These are phyloP conservation scores for Octodon degus DNA, from an alignment of 2,113 vertebrate genomes.

Conservation along the genomic window DNA sequence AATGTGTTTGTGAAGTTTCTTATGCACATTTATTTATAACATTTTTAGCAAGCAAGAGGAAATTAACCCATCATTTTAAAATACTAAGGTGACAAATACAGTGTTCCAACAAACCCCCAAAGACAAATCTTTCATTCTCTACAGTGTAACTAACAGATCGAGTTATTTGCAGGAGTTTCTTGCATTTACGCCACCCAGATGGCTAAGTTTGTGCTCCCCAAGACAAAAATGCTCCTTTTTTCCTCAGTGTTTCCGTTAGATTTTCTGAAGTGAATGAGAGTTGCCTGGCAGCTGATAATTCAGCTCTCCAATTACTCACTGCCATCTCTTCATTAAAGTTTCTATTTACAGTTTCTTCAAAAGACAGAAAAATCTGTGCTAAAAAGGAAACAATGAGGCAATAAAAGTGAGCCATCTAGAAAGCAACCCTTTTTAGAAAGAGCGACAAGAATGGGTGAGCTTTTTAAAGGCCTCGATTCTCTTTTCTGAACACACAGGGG, in stretches of 20 bases:
- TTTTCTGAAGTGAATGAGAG: slow-evolving; percentile 76
- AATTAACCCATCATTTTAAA: neutral
- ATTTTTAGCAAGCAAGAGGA: slow-evolving; percentile 27
- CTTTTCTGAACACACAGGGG: slow-evolving; percentile 33
- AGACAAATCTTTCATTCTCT: slow-evolving; percentile 1
- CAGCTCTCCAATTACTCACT: slow-evolving; percentile 72
- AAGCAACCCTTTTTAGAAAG: slow-evolving; percentile 64
- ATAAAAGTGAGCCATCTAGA: slow-evolving; percentile 70
- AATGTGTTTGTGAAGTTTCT: neutral
- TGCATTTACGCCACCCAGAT: slow-evolving; percentile 35
- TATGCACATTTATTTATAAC: neutral
- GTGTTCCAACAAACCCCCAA: slow-evolving; percentile 40
- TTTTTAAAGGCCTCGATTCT: slow-evolving; percentile 61
- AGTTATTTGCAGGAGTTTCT: slow-evolving; percentile 37
- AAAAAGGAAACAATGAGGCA: slow-evolving; percentile 75
- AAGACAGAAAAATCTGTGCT: slow-evolving; percentile 70
- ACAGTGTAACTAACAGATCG: slow-evolving; percentile 38
- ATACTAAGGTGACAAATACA: slow-evolving; percentile 35
- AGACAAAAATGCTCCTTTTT: slow-evolving; percentile 46
- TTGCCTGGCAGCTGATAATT: slow-evolving; percentile 72
- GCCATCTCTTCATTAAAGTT: slow-evolving; percentile 78
- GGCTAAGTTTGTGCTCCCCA: slow-evolving; percentile 38
- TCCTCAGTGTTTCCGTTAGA: slow-evolving; percentile 45
- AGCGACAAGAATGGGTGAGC: neutral
- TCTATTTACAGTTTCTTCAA: slow-evolving; percentile 76